Conservation (phyloP, 2,113 vertebrate species). For the Prunella himalayana region DNA sequence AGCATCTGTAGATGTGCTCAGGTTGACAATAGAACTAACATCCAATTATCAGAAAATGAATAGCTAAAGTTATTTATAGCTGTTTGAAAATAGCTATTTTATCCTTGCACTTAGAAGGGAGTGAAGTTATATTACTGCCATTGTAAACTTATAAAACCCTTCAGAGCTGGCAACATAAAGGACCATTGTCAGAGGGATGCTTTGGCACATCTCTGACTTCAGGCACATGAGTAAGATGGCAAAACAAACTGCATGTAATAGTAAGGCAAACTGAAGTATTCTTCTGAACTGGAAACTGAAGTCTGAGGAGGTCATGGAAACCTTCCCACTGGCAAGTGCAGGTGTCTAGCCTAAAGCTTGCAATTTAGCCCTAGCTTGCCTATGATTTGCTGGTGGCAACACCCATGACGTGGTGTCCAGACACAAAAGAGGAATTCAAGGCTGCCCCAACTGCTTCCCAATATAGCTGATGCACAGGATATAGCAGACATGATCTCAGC, state of each 20-base stretch:
- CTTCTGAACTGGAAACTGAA: neutral
- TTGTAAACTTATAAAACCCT: constrained; percentile 21
- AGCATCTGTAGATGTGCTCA: constrained; percentile 31
- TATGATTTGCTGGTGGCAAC: neutral
- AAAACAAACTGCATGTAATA: neutral
- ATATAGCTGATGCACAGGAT: neutral
- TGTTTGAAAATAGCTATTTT: constrained; percentile 40
- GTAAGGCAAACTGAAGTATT: neutral
- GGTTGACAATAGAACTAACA: constrained; percentile 29
- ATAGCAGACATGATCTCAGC: constrained; percentile 46
- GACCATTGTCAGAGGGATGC: neutral
- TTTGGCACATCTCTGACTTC: neutral
- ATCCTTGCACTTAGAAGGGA: neutral
- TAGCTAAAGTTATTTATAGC: constrained; percentile 18
- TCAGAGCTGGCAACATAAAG: neutral
- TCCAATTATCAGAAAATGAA: constrained; percentile 42
- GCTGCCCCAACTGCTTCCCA: neutral
- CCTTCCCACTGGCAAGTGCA: neutral
- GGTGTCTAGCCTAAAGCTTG: neutral
- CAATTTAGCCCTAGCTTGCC: neutral
- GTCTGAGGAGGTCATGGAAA: neutral
- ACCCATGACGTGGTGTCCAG: neutral
- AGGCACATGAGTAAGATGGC: neutral
- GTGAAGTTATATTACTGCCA: neutral
- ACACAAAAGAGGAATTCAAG: constrained; percentile 22